Evolutionary conservation across 2,888 invertebrate genomes (phyloP), one percentile per base, ranked within the genome.

Genomic region (Andrena camellia): DNA sequence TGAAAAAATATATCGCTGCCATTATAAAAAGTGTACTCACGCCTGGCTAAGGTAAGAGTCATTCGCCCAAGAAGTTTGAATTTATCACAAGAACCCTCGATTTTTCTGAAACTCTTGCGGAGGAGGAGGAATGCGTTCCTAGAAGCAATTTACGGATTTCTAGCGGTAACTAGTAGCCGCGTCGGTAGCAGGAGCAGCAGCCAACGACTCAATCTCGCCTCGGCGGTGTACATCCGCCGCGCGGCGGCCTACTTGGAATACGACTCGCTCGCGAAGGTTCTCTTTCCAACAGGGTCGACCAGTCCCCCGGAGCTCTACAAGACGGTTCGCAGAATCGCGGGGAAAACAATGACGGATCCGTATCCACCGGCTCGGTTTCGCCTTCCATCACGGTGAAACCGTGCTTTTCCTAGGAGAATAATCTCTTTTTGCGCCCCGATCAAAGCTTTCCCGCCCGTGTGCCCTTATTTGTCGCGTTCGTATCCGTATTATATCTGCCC

Each of bases 161-260:
- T 67, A 75, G 57, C 63, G 33, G 72, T 42, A 57, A 66, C 67
- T 62, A 79, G 66, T 50, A 66, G 63, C 42, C 26, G 20, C 17
- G 59, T 31, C 33, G 33, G 52, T 20, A 33, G 67, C 62, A 48
- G 64, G 17, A 69, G 26, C 77, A 83, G 64, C 79, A 80, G 71
- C 75, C 85, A 83, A 85, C 85, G 72, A 70, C 82, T 88, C 82
- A 85, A 81, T 88, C 83, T 83, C 77, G 72, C 75, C 76, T 71
- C 85, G 81, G 66, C 86, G 63, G 74, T 71, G 81, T 75, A 86
- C 83, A 89, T 89, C 89, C 89, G 89, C 86, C 78, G 85, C 78
- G 85, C 64, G 78, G 86, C 88, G 89, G 87, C 89, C 89, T 89
- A 89, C 89, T 89, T 89, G 89, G 88, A 85, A 89, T 89, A 89